phyloP scores from a whole-genome alignment of 2,797 vertebrate genomes.

The Columba guinea region DNA sequence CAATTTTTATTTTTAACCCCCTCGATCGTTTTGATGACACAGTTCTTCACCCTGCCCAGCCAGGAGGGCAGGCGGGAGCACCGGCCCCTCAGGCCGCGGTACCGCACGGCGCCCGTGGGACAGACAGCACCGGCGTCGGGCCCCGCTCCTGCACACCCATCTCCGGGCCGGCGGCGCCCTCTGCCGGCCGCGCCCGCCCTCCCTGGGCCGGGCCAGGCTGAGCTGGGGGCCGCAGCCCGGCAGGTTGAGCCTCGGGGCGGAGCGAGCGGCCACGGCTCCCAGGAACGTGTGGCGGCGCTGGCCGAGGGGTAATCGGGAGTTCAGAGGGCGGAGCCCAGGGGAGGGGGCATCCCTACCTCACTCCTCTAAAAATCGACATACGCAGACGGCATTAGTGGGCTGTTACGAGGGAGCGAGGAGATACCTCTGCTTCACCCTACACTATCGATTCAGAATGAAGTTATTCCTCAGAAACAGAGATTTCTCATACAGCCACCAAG shows the following conservation, averaged over 20 bases:
- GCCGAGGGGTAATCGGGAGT: accelerated
- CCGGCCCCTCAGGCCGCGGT: background rate
- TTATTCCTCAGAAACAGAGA: background rate
- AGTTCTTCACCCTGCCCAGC: background rate
- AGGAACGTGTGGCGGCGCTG: accelerated
- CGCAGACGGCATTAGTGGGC: background rate
- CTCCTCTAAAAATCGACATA: background rate
- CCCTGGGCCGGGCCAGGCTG: too few species aligned
- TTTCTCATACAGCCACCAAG: accelerated
- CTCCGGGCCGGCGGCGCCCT: background rate
- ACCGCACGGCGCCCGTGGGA: too few species aligned
- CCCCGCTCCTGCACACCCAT: too few species aligned
- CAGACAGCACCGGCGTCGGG: too few species aligned
- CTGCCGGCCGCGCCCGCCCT: background rate
- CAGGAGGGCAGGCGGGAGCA: too few species aligned
- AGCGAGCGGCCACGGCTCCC: accelerated
- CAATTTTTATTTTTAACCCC: background rate
- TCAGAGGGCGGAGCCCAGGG: background rate
- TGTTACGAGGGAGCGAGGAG: accelerated
- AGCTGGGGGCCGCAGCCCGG: too few species aligned
- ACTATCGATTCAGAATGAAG: accelerated
- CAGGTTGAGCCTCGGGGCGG: background rate
- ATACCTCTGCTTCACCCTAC: accelerated
- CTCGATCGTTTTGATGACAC: background rate
- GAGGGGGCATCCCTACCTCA: too few species aligned